These are phyloP conservation scores for Petrolisthes manimaculis DNA, from an alignment of 2,888 invertebrate genomes.

Conservation along the genomic window DNA sequence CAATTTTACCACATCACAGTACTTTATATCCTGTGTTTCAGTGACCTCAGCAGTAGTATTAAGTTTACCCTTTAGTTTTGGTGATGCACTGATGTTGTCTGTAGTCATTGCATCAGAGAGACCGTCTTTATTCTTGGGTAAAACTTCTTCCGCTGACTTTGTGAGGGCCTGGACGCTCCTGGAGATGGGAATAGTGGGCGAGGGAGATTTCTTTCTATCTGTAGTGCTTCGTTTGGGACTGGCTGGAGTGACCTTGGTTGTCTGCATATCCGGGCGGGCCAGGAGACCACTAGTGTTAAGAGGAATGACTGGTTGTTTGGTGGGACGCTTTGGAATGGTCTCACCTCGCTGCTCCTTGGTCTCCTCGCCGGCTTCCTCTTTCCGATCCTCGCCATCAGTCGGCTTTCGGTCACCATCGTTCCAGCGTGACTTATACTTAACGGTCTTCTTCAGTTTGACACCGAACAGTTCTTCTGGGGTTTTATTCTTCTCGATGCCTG, in stretches of 20 bases:
- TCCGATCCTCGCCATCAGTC: neutral
- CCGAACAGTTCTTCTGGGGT: constrained; percentile 21
- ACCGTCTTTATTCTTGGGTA: neutral
- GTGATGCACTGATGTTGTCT: neutral
- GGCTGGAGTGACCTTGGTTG: constrained; percentile 1
- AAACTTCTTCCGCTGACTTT: constrained; percentile 30
- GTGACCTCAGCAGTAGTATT: neutral
- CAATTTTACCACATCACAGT: constrained; percentile 1
- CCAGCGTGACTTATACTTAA: neutral
- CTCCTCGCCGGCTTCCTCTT: neutral
- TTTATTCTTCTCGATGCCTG: neutral
- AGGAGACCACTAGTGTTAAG: constrained; percentile 42
- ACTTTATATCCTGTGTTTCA: constrained; percentile 25
- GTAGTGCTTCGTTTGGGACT: constrained; percentile 10
- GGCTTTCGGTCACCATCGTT: neutral
- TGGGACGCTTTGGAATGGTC: constrained; percentile 7
- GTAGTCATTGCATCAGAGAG: neutral
- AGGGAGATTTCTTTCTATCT: constrained; percentile 58
- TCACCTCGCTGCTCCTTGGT: neutral
- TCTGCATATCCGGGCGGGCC: neutral
- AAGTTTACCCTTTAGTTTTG: neutral
- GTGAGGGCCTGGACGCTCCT: constrained; percentile 54
- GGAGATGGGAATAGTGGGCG: constrained; percentile 61
- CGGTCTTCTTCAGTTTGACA: constrained; percentile 39
- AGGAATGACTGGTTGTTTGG: constrained; percentile 46